A percentile compares a stretch with the other conserved stretches of the same genome.
Conservation (phyloP, 2,113 vertebrate genomes). For the Capra hircus region DNA sequence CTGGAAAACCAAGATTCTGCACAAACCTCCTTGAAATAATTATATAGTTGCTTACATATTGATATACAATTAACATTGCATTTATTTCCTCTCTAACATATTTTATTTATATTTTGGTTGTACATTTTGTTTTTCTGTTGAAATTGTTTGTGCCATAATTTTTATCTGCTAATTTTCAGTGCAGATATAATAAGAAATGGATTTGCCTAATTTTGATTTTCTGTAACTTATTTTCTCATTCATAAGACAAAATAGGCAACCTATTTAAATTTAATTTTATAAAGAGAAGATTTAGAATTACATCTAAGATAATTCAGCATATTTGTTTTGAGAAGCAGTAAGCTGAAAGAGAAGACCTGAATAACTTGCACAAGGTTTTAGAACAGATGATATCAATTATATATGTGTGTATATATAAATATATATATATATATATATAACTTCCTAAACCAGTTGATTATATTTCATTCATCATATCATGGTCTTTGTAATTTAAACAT, state of each 20-base stretch:
- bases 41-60: background rate
- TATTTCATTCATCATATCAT: background rate
- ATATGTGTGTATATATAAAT: background rate
- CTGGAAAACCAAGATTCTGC: background rate
- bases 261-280: background rate
- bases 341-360: background rate
- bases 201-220: background rate
- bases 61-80: background rate
- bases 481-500: background rate
- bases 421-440: background rate
- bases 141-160: background rate
- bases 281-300: background rate
- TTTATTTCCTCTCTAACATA: background rate
- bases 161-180: background rate
- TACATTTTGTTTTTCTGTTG: background rate
- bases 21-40: background rate
- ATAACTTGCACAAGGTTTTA: background rate
- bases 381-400: background rate
- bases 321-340: background rate
- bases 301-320: background rate
- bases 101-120: background rate
- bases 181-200: background rate
- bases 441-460: background rate
- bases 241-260: background rate
- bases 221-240: background rate